These are phyloP conservation scores for Lepisosteus oculatus DNA, from an alignment of 2,113 vertebrate genomes.

Conservation along the genomic window DNA sequence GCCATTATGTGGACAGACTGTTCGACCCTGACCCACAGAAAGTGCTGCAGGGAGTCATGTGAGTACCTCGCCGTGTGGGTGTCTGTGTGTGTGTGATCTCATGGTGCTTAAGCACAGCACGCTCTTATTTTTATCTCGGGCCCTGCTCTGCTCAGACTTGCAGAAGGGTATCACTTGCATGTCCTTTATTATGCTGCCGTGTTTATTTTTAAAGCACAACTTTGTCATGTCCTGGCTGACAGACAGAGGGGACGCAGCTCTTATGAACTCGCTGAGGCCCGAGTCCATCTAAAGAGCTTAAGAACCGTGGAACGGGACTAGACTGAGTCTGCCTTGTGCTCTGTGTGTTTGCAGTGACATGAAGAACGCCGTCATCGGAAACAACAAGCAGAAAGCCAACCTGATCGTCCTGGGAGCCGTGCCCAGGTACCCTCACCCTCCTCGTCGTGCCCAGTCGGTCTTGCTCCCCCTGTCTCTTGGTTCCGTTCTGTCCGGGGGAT, in stretches of 20 bases:
- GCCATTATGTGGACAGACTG: constrained; percentile 97
- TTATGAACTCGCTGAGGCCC: too few relatives aligned
- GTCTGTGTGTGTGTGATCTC: not conserved
- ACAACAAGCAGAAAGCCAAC: constrained; percentile 99
- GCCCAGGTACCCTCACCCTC: constrained; percentile 72
- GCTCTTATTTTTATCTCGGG: constrained; percentile 65
- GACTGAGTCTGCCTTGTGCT: too few relatives aligned
- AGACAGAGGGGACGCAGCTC: not conserved
- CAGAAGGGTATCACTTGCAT: constrained; percentile 22
- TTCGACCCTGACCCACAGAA: constrained; percentile 98
- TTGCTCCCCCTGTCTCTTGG: too few relatives aligned
- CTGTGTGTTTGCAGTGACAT: constrained; percentile 85
- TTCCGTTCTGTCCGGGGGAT: too few relatives aligned
- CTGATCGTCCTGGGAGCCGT: constrained; percentile 98
- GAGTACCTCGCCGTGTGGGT: constrained; percentile 60
- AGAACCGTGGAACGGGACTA: too few relatives aligned
- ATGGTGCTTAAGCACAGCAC: constrained; percentile 27
- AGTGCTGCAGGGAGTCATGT: constrained; percentile 98
- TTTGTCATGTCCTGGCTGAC: not conserved
- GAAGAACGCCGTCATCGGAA: constrained; percentile 99
- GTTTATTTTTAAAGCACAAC: constrained; percentile 21
- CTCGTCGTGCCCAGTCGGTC: too few relatives aligned
- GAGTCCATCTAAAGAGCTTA: too few relatives aligned
- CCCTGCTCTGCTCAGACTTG: constrained; percentile 56
- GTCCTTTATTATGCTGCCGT: constrained; percentile 48